Evolutionary conservation across 1,140 invertebrate genomes (phyloP).

Genomic region (Drosophila ambigua): DNA sequence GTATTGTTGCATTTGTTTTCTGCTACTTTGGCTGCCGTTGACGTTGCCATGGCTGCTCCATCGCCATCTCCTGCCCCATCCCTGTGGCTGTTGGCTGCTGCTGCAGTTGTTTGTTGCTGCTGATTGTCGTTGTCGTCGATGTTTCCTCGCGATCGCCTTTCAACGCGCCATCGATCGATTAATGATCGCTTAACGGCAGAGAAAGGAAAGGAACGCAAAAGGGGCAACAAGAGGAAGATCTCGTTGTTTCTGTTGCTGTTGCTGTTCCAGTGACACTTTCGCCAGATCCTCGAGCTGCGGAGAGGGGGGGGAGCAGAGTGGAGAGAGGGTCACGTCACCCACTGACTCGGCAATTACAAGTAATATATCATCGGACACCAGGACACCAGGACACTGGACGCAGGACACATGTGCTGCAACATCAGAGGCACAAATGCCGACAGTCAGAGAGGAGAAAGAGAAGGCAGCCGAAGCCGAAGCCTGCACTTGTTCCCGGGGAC

Average conservation of each 20-base stretch:
- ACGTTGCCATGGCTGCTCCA: conserved; percentile 31
- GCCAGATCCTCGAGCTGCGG: conserved; percentile 8
- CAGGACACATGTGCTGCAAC: conserved; percentile 61
- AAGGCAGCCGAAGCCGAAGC: conserved; percentile 36
- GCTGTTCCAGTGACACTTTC: conserved; percentile 60
- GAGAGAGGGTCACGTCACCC: conserved; percentile 36
- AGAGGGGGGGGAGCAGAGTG: neutral
- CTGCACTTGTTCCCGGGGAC: conserved; percentile 28
- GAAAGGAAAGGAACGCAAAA: conserved; percentile 7
- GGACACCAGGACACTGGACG: conserved; percentile 8
- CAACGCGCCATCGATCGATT: conserved; percentile 62
- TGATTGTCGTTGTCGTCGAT: conserved; percentile 67
- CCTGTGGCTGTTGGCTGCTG: conserved; percentile 19
- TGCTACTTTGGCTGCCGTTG: conserved; percentile 56
- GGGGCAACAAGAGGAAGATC: neutral
- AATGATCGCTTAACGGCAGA: conserved; percentile 45
- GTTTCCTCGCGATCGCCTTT: conserved; percentile 50
- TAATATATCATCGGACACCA: conserved; percentile 57
- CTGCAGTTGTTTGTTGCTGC: conserved; percentile 66
- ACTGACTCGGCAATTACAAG: conserved; percentile 68
- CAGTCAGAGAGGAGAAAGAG: conserved; percentile 27
- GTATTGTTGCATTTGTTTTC: conserved; percentile 70
- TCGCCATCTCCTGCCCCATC: neutral
- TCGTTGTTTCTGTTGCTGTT: conserved; percentile 35
- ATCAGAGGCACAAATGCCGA: conserved; percentile 55